Conservation (phyloP, 2,888 invertebrate genomes). For the Itoplectis maculator region DNA sequence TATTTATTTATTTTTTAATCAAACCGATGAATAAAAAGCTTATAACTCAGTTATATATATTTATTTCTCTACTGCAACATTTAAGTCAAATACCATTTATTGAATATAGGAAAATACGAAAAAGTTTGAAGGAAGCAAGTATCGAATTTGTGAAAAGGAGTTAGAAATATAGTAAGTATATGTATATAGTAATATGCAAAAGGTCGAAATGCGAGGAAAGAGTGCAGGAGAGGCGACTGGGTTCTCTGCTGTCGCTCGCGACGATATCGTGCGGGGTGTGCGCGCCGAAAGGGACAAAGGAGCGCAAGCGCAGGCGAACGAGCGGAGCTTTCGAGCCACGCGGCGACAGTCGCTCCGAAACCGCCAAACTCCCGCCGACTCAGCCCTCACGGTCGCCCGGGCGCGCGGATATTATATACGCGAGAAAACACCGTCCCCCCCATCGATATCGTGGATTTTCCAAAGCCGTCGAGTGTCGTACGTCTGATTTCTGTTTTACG, state of each 20-base stretch:
- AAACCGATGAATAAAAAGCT: too few species aligned
- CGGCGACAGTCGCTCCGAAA: constrained; percentile 82
- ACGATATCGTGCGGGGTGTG: constrained; percentile 55
- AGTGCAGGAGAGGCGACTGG: not conserved
- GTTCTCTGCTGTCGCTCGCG: constrained; percentile 19
- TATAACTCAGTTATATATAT: too few species aligned
- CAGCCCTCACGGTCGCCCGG: constrained; percentile 55
- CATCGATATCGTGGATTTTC: constrained; percentile 17
- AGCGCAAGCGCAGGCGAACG: constrained; percentile 76
- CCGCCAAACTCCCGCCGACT: constrained; percentile 80
- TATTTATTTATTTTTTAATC: not conserved
- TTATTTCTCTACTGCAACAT: too few species aligned
- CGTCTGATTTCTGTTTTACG: not conserved
- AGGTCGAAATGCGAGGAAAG: constrained; percentile 16
- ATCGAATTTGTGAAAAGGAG: constrained; percentile 5
- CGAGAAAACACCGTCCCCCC: constrained; percentile 39
- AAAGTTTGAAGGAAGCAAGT: not conserved
- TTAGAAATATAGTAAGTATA: too few species aligned
- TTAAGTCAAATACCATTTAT: too few species aligned
- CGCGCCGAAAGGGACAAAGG: constrained; percentile 56
- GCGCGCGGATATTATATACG: constrained; percentile 46
- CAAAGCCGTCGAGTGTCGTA: constrained; percentile 27
- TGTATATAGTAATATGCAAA: not conserved
- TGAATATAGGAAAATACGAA: not conserved
- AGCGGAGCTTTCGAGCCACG: constrained; percentile 81